Evolutionary conservation across 2,113 vertebrate species (phyloP).

Genomic region (Hymenochirus boettgeri): DNA sequence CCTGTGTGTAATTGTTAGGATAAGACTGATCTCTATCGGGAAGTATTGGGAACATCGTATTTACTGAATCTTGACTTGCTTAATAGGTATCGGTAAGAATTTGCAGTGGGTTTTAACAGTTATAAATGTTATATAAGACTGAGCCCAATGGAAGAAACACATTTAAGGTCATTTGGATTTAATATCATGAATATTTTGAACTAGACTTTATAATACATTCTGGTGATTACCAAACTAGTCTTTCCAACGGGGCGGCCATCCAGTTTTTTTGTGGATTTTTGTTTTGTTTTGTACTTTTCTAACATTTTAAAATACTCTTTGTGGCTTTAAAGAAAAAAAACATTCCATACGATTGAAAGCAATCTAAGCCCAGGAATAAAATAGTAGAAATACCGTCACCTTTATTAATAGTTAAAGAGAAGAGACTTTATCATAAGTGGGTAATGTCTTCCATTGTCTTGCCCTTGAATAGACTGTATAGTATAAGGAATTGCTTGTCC

Average conservation of each 20-base stretch:
- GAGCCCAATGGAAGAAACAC: conserved; percentile 10
- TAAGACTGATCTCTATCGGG: conserved; percentile 45
- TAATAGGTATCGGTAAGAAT: conserved; percentile 47
- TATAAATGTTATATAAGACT: conserved; percentile 25
- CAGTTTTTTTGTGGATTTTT: too few species aligned
- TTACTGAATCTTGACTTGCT: conserved; percentile 57
- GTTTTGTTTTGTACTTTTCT: conserved; percentile 7
- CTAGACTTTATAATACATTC: too few species aligned
- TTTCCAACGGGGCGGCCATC: too few species aligned
- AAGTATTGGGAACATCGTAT: conserved; percentile 53
- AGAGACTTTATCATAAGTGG: too few species aligned
- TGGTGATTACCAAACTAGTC: too few species aligned
- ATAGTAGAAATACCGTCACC: neutral
- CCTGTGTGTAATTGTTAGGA: conserved; percentile 22
- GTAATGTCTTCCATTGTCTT: too few species aligned
- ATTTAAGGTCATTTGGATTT: conserved; percentile 17
- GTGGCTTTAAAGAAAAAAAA: conserved; percentile 33
- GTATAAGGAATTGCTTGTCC: too few species aligned
- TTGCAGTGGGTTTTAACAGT: conserved; percentile 51
- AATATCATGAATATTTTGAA: conserved; percentile 31
- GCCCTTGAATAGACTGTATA: too few species aligned
- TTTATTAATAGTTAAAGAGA: too few species aligned
- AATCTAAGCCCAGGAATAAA: neutral
- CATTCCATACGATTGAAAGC: conserved; percentile 28
- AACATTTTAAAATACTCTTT: conserved; percentile 36